Evolutionary conservation across 2,797 vertebrate species (phyloP).

Genomic region (Pyrocephalus nanus): DNA sequence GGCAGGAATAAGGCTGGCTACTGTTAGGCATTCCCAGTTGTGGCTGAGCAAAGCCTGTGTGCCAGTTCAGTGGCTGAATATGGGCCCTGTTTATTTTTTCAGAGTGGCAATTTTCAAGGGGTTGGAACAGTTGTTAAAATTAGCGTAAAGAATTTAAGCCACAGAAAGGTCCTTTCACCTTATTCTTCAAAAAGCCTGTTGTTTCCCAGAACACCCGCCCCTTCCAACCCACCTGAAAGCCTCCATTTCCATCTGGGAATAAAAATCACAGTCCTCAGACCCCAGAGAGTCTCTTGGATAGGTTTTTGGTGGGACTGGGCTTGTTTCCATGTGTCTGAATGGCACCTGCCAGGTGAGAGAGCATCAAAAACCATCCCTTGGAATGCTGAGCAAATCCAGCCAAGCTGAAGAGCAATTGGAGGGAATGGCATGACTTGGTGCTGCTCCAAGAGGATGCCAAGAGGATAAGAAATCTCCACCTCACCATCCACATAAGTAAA

Average conservation of each 20-base stretch:
- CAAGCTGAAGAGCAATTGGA: fast-evolving
- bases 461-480: not conserved
- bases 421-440: fast-evolving
- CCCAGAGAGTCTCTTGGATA: not conserved
- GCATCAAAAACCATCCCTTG: not conserved
- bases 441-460: not conserved
- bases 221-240: not conserved
- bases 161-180: slow-evolving; percentile 71
- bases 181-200: slow-evolving; percentile 68
- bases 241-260: not conserved
- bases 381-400: not conserved
- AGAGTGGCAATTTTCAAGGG: slow-evolving; percentile 67
- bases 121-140: slow-evolving; percentile 72
- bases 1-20: slow-evolving; percentile 14
- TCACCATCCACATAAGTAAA: not conserved
- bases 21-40: slow-evolving; percentile 23
- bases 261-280: not conserved
- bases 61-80: slow-evolving; percentile 47
- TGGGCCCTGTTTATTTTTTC: slow-evolving; percentile 74
- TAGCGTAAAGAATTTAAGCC: slow-evolving; percentile 65
- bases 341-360: slow-evolving; percentile 49
- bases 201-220: slow-evolving; percentile 20
- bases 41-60: not conserved
- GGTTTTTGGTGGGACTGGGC: not conserved
- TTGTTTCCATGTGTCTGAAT: not conserved